Base-by-base conservation (phyloP, 2,888 invertebrate genomes). In the Schizaphis graminum region DNA sequence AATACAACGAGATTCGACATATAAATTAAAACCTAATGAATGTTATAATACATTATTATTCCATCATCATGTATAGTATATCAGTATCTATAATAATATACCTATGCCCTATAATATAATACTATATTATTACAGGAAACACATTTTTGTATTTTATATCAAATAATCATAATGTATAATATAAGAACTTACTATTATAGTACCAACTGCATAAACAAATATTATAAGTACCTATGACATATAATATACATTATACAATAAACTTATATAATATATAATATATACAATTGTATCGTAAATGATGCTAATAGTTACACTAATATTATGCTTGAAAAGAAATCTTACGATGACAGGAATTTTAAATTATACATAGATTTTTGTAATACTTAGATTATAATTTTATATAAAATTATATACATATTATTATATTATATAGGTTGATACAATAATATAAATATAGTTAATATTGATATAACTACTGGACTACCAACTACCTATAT, bases 381-480 rank as follows among this genome's bases (percentile, higher is more conserved):
- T 41, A 28, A 47, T 92, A 92, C 61, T 77, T 24, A 77, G 84
- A 41, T n/a, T 67, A 77, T 47, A 24, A 67, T 90, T 67, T 90
- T 24, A n/a, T 90, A 67, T 67, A 26, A 21, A 35, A 41, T 86
- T 44, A 41, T 85, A 85, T 47, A 85, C 11, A 77, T 77, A 44
- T 44, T 44, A 44, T 44, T 44, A 77, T 35, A 77, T 35, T 77
- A 77, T 35, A 41, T 35, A 77, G 21, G 77, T 77, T 35, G 8
- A 35, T 77, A 77, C 35, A 77, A 35, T 77, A 41, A 77, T 77
- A 77, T 21, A 1, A 35, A 41, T 77, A 77, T 35, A 35, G 77
- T 77, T 77, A 24, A 77, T 86, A 44, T 86, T 86, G 4, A 44
- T 86, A 24, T 44, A 44, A 56, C 53, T 89, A 44, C 28, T 44